These are phyloP conservation scores for Drosophila setosimentum DNA, from an alignment of 2,888 invertebrate genomes.

Conservation along the genomic window DNA sequence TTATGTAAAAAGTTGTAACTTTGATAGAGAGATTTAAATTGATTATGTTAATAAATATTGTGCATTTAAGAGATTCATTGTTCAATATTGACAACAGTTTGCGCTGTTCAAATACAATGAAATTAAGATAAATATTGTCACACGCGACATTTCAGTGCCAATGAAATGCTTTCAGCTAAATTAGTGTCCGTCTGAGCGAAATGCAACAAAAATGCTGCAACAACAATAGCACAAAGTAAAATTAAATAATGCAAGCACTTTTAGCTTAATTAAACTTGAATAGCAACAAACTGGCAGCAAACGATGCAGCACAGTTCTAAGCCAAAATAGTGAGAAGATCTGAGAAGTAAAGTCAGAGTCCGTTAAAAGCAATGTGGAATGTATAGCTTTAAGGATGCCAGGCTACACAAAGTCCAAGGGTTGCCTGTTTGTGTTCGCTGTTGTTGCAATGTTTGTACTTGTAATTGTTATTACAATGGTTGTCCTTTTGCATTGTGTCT, in stretches of 20 bases:
- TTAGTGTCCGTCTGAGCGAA: constrained; percentile 56
- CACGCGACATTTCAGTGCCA: constrained; percentile 76
- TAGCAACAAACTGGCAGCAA: constrained; percentile 71
- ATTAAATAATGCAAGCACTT: constrained; percentile 81
- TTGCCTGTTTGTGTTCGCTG: constrained; percentile 29
- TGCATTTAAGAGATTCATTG: not conserved
- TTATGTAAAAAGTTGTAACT: not conserved
- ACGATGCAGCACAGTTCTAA: constrained; percentile 57
- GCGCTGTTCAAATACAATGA: constrained; percentile 54
- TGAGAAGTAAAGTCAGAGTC: constrained; percentile 19
- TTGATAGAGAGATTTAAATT: constrained; percentile 8
- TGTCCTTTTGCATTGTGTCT: constrained; percentile 64
- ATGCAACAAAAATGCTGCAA: constrained; percentile 15
- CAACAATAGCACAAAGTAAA: constrained; percentile 66
- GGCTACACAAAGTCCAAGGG: constrained; percentile 44
- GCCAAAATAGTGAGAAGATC: constrained; percentile 49
- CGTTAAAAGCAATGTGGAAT: constrained; percentile 1
- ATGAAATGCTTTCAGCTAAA: constrained; percentile 79
- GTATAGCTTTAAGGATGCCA: constrained; percentile 28
- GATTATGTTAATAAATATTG: constrained; percentile 9
- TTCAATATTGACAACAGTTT: constrained; percentile 22
- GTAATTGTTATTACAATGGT: constrained; percentile 79
- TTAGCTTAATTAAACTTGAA: constrained; percentile 82
- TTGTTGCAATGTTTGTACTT: constrained; percentile 49
- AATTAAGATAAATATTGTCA: constrained; percentile 78